These are phyloP conservation scores for Casuarius casuarius DNA, from an alignment of 2,113 vertebrate genomes.

Conservation along the genomic window DNA sequence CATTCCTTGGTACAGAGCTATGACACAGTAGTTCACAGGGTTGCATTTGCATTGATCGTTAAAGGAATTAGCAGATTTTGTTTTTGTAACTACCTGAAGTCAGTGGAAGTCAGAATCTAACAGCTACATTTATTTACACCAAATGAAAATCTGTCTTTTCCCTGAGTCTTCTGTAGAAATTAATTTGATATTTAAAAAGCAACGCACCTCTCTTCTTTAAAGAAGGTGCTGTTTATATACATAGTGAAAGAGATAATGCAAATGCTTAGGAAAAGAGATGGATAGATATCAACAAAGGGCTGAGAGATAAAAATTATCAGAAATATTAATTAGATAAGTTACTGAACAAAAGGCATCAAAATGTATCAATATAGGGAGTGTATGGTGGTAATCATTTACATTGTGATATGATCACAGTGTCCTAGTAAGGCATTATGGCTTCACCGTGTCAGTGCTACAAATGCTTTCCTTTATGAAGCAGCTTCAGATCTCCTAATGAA, in stretches of 20 bases:
- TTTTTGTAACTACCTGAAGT: background rate
- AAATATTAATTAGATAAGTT: conserved; percentile 58
- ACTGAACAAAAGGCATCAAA: conserved; percentile 32
- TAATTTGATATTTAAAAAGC: background rate
- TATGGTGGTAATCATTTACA: conserved; percentile 15
- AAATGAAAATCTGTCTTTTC: background rate
- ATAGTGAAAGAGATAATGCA: background rate
- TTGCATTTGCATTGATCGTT: background rate
- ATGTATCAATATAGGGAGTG: conserved; percentile 3
- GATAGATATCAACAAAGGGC: background rate
- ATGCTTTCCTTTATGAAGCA: conserved; percentile 34
- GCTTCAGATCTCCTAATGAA: conserved; percentile 55
- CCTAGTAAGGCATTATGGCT: conserved; percentile 38
- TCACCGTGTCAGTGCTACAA: background rate
- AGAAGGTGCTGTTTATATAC: background rate
- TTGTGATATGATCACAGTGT: background rate
- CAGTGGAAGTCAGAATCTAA: background rate
- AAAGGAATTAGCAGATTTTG: background rate
- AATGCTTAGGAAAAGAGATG: conserved; percentile 39
- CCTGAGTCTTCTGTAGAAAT: background rate
- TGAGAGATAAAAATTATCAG: conserved; percentile 44
- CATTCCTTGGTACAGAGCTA: background rate
- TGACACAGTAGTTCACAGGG: background rate
- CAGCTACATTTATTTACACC: background rate
- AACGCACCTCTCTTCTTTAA: background rate